Percentiles rank a stretch among this genome's conserved stretches.
phyloP scores from a whole-genome alignment of 2,113 vertebrate genomes.

The Laticauda colubrina region DNA sequence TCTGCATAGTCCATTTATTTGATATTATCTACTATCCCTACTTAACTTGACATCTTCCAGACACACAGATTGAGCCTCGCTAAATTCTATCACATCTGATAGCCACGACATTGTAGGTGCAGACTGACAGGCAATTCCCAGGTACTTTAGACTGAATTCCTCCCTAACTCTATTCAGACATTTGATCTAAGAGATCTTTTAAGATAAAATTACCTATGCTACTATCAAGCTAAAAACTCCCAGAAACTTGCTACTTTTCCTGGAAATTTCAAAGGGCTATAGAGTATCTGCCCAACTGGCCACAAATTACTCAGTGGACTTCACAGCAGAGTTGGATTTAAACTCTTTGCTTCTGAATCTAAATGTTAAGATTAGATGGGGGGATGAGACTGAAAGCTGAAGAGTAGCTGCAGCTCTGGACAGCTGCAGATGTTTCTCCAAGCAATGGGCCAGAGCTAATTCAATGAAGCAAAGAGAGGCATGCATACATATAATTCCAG shows the following conservation, averaged over 20 bases:
- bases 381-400: neutral
- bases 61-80: neutral
- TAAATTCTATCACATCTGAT: neutral
- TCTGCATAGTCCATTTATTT: neutral
- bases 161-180: neutral
- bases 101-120: neutral
- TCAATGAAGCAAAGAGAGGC: neutral
- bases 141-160: neutral
- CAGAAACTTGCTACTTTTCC: neutral
- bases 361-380: neutral
- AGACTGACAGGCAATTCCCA: neutral
- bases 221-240: neutral
- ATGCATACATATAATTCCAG: neutral
- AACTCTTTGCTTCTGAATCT: neutral
- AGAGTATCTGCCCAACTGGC: neutral
- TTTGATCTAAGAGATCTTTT: neutral
- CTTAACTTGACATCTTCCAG: neutral
- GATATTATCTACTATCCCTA: neutral
- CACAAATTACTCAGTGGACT: neutral
- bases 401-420: neutral
- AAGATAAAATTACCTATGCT: no score
- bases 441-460: neutral
- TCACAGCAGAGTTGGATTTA: neutral
- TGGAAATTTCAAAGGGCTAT: neutral
- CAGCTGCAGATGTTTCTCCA: neutral